Evolutionary conservation across 2,797 vertebrate species (phyloP).

Genomic region (Kryptolebias ocellatus): DNA sequence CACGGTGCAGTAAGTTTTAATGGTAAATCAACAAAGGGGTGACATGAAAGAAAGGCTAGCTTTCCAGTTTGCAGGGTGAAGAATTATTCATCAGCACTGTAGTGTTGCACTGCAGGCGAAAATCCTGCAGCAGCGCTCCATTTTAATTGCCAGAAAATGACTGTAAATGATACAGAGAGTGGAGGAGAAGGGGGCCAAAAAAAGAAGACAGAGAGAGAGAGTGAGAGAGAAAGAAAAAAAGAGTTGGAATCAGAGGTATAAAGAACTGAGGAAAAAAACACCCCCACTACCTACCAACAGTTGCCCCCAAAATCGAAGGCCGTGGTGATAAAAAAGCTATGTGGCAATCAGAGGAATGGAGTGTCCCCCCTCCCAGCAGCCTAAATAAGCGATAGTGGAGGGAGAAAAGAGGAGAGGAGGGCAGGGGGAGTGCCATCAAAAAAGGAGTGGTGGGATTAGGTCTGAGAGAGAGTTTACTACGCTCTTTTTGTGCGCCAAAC

Average conservation of each 20-base stretch:
- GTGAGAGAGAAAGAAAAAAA: slow-evolving; percentile 50
- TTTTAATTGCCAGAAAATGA: slow-evolving; percentile 86
- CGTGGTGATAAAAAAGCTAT: slow-evolving; percentile 75
- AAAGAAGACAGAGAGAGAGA: slow-evolving; percentile 17
- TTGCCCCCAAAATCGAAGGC: slow-evolving; percentile 76
- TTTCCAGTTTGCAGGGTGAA: slow-evolving; percentile 79
- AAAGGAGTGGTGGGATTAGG: slow-evolving; percentile 81
- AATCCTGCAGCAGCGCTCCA: slow-evolving; percentile 80
- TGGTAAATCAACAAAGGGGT: slow-evolving; percentile 84
- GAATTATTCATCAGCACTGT: slow-evolving; percentile 82
- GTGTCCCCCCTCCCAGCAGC: slow-evolving; percentile 50
- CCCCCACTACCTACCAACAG: slow-evolving; percentile 67
- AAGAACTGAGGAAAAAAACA: slow-evolving; percentile 54
- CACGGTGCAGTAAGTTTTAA: slow-evolving; percentile 80
- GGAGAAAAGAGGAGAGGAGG: slow-evolving; percentile 70
- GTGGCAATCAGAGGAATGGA: slow-evolving; percentile 78
- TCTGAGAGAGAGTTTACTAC: slow-evolving; percentile 82
- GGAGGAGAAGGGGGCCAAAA: slow-evolving; percentile 55
- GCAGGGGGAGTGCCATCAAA: slow-evolving; percentile 71
- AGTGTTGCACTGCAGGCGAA: slow-evolving; percentile 82
- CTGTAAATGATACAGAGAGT: slow-evolving; percentile 78
- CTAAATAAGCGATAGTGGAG: slow-evolving; percentile 73
- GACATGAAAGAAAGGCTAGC: slow-evolving; percentile 83
- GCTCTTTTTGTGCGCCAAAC: slow-evolving; percentile 81
- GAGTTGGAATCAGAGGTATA: slow-evolving; percentile 64